Conservation (phyloP, 2,797 vertebrate species). For the Syndactyla subalaris region DNA sequence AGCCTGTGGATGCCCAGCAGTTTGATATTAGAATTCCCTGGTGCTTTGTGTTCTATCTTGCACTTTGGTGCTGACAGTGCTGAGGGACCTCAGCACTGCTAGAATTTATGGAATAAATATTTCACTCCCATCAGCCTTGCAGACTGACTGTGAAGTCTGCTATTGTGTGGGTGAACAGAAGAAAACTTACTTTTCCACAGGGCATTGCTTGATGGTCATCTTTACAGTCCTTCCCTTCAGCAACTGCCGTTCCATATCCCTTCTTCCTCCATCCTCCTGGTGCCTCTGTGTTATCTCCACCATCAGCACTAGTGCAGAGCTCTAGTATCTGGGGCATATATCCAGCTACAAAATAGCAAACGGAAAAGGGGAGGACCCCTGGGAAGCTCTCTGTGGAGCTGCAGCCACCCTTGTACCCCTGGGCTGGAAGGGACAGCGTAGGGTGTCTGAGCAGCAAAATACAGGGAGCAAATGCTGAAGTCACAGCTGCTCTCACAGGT, state of each 20-base stretch:
- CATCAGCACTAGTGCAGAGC: background rate
- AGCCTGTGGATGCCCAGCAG: background rate
- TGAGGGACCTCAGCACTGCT: background rate
- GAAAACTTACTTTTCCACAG: background rate
- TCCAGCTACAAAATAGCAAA: background rate
- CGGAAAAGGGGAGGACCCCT: background rate
- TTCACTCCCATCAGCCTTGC: background rate
- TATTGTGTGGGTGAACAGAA: background rate
- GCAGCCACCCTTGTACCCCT: background rate
- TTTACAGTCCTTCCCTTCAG: background rate
- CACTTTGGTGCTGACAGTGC: background rate
- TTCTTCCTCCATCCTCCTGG: background rate
- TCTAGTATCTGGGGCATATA: too few species aligned
- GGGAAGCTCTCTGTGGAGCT: background rate
- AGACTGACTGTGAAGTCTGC: background rate
- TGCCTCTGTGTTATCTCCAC: background rate
- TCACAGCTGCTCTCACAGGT: background rate
- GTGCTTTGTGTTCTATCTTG: background rate
- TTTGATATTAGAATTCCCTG: background rate
- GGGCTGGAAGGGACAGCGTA: background rate
- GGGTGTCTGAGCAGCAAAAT: background rate
- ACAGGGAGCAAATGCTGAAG: background rate
- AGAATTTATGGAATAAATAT: background rate
- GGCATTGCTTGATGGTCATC: background rate
- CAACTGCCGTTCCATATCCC: background rate